Evolutionary conservation across 2,888 invertebrate genomes (phyloP).

Genomic region (Aporophyla nigra): DNA sequence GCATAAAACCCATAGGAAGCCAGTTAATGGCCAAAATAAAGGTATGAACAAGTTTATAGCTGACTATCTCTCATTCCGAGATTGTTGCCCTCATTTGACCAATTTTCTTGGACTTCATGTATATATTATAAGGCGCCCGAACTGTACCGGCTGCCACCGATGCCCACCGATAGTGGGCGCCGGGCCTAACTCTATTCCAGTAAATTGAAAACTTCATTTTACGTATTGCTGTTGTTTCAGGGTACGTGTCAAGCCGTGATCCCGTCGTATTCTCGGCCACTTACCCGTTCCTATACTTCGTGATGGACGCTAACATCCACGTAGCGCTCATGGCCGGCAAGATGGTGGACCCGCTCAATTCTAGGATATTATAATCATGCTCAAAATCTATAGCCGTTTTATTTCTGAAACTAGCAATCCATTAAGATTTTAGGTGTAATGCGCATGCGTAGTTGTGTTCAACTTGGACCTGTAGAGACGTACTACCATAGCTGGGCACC

Average conservation of each 20-base stretch:
- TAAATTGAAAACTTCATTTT: not conserved
- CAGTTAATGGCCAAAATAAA: no score
- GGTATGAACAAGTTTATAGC: no score
- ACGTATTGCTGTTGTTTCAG: conserved; percentile 76
- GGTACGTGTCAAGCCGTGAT: conserved; percentile 87
- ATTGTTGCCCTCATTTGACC: no score
- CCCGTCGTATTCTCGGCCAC: conserved; percentile 94
- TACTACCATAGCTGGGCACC: no score
- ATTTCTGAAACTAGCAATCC: conserved; percentile 32
- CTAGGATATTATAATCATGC: conserved; percentile 93
- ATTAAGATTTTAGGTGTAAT: not conserved
- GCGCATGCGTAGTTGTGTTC: not conserved
- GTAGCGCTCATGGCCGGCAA: conserved; percentile 96
- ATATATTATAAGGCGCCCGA: no score
- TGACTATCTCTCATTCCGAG: no score
- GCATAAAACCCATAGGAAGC: no score
- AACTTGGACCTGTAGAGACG: no score
- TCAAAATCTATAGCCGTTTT: conserved; percentile 28
- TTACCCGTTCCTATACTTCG: conserved; percentile 96
- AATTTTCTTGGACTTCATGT: no score
- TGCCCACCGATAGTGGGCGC: no score
- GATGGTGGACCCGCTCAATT: conserved; percentile 95
- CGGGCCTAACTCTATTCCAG: not conserved
- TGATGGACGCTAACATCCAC: conserved; percentile 95
- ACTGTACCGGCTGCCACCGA: no score